Evolutionary conservation across 2,888 invertebrate genomes (phyloP), one percentile per base, ranked within the genome.

Genomic region (Cacoxenus indagator): DNA sequence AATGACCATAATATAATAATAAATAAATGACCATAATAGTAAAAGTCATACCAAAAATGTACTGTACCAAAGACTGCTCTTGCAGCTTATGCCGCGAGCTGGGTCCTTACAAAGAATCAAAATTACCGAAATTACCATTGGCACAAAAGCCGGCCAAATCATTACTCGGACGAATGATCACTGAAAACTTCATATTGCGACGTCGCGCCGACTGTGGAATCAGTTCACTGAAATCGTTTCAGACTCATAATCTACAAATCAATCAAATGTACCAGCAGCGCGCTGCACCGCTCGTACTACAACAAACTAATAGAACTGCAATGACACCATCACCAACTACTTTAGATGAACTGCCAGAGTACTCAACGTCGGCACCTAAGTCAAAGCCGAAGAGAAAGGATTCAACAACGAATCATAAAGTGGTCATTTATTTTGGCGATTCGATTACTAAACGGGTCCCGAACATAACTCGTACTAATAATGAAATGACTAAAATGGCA

Each of bases 41-140:
- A n/a, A n/a, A n/a, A n/a, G n/a, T n/a, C n/a, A n/a, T n/a, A n/a
- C n/a, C 31, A 29, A 59, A 37, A 61, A 92, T 92, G 92, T 91
- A 91, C 89, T 93, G 93, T 89, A 90, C 91, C 82, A 91, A 92
- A 90, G 91, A 93, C 81, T 94, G 94, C 88, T 90, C 90, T 78
- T 94, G 94, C 88, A 91, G 92, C 84, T 90, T 94, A 83, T 94
- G 94, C 87, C 91, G 93, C 75, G 93, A 94, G 86, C 88, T 94
- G 78, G 91, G 91, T 79, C 91, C 91, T 77, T 92, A 90, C 85
- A 91, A 90, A 74, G 90, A 90, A 11, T 68, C 69, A 37, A 29
- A 66, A 24, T 57, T 68, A 9, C 48, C 67, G 29, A 78, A 77
- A 64, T 75, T 74, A 29, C 68, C 90, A 89, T n/a, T n/a, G n/a